These are phyloP conservation scores for Barnardius zonarius DNA, from an alignment of 2,113 vertebrate genomes.

Conservation along the genomic window DNA sequence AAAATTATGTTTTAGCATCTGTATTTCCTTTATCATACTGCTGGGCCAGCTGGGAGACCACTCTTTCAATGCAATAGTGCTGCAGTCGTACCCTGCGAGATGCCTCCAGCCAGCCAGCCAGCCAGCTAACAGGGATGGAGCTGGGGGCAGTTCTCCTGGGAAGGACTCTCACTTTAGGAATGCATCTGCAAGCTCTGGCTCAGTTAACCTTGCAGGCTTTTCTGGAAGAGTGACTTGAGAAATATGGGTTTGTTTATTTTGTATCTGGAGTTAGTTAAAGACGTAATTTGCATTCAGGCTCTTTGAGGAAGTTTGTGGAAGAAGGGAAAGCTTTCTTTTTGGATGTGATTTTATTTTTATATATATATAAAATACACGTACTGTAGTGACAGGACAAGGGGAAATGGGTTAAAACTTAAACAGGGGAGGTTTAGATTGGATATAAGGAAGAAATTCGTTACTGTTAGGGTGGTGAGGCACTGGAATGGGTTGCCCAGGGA, in stretches of 20 bases:
- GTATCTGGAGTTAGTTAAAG: neutral
- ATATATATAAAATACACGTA: neutral
- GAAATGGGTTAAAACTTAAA: too few relatives aligned
- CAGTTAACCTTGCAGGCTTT: neutral
- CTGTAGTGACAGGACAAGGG: too few relatives aligned
- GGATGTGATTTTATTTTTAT: neutral
- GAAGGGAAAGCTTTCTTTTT: neutral
- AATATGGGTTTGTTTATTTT: neutral
- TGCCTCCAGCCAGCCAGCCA: neutral
- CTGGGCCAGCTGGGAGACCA: neutral
- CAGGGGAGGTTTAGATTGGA: too few relatives aligned
- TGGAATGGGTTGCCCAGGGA: too few relatives aligned
- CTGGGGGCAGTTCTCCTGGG: neutral
- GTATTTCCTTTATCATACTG: neutral
- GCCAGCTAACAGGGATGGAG: neutral
- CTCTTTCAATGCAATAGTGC: neutral
- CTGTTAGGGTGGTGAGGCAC: too few relatives aligned
- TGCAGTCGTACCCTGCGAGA: neutral
- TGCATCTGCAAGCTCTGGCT: neutral
- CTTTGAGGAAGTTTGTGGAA: neutral
- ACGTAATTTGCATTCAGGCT: neutral
- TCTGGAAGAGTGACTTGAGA: constrained; percentile 18
- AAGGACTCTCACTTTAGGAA: neutral
- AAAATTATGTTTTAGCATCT: neutral
- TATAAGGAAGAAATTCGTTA: too few relatives aligned